phyloP scores from a whole-genome alignment of 2,113 vertebrate species.

The Phalacrocorax carbo region DNA sequence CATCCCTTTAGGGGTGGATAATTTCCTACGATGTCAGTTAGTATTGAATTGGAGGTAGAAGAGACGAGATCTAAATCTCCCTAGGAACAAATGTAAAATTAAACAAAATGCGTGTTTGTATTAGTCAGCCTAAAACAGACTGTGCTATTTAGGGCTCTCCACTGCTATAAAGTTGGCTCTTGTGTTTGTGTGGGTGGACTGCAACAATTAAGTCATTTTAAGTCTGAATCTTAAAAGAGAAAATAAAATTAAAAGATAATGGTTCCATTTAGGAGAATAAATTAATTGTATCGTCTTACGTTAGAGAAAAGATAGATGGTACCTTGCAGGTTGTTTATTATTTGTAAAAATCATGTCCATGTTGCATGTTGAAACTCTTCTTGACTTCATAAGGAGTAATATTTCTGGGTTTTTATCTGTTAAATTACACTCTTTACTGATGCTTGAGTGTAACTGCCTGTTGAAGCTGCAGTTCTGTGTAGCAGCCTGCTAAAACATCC shows the following conservation, averaged over 20 bases:
- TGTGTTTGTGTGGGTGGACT: conserved; percentile 58
- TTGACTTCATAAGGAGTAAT: background rate
- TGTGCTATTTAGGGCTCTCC: conserved; percentile 35
- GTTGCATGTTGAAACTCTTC: background rate
- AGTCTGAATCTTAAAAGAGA: conserved; percentile 35
- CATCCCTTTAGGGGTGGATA: background rate
- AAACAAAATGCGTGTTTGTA: conserved; percentile 37
- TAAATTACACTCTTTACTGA: background rate
- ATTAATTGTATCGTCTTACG: background rate
- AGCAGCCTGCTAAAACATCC: background rate
- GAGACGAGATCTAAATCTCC: background rate
- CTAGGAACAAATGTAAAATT: conserved; percentile 42
- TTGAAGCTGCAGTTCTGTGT: background rate
- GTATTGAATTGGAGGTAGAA: background rate
- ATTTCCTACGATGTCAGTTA: background rate
- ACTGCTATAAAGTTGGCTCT: conserved; percentile 6
- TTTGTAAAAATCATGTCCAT: background rate
- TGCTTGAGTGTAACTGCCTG: background rate
- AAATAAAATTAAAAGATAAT: conserved; percentile 20
- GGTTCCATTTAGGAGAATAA: background rate
- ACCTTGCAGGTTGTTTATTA: background rate
- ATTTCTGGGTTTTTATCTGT: accelerated
- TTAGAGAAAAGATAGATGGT: background rate
- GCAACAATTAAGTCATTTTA: conserved; percentile 49
- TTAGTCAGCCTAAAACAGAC: conserved; percentile 44